Base-by-base conservation (phyloP, 1,140 invertebrate genomes). In the Agraylea sexmaculata region DNA sequence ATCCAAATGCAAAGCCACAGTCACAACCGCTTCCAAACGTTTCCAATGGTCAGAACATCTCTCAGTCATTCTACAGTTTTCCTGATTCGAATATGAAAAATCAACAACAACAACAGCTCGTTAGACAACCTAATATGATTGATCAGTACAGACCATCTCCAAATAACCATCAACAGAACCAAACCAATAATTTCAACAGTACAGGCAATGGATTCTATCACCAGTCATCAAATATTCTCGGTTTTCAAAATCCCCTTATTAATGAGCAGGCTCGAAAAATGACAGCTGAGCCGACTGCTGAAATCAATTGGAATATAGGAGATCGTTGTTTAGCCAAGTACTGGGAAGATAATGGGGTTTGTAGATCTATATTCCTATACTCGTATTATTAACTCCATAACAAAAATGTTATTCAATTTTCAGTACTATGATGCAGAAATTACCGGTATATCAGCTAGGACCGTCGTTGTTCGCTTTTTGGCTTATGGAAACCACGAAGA, bases 401-500 rank as follows among this genome's bases (percentile, higher is more conserved):
- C 11, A 23, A 7, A n/a, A n/a, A n/a, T n/a, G n/a, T n/a, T n/a
- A n/a, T n/a, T n/a, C n/a, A n/a, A n/a, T n/a, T 75, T 71, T 29
- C 61, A 88, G 84, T 88, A 83, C 66, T 91, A 92, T 52, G 77
- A 82, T 56, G 86, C 87, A 17, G 73, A 80, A 53, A 77, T 92
- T 20, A 85, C 81, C 4, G 82, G 73, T 5, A 69, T 87, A 15
- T 81, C 80, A 0, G 71, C 80, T 10, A 77, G 70, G 42, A 88
- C 86, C 1, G 86, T 82, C 50, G 83, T 89, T 16, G 87, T 90
- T 1, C 75, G 77, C 50, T 92, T 88, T 57, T 70, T 80, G 53
- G 85, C 85, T 18, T 92, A 90, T 63, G 81, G 85, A 30, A 92
- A 90, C 60, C 80, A 80, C 48, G 87, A 92, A 60, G 86, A 90